Conservation (phyloP, 2,888 invertebrate species). For the Rhaphigaster nebulosa region DNA sequence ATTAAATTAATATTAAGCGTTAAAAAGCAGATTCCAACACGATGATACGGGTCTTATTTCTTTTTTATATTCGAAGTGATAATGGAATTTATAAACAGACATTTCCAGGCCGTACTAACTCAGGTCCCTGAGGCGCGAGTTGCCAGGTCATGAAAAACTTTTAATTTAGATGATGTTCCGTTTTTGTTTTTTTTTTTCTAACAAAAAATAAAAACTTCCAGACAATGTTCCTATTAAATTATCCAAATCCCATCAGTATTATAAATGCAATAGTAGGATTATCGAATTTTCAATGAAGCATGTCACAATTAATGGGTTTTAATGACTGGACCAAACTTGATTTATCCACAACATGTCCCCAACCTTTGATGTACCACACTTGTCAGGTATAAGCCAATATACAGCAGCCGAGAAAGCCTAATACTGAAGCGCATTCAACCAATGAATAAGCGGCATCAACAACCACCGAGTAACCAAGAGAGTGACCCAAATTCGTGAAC, state of each 20-base stretch:
- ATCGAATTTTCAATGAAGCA: not conserved
- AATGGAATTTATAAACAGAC: slow-evolving; percentile 42
- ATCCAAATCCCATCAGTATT: not conserved
- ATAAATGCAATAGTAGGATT: not conserved
- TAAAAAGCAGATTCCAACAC: not conserved
- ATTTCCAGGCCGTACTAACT: not conserved
- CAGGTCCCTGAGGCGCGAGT: not conserved
- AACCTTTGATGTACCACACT: not conserved
- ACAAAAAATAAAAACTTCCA: not conserved
- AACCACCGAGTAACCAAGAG: not conserved
- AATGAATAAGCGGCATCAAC: not conserved
- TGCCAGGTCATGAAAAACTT: slow-evolving; percentile 4
- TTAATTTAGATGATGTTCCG: slow-evolving; percentile 12
- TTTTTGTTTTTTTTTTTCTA: not conserved
- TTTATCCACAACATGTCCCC: not conserved
- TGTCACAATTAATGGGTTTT: not conserved
- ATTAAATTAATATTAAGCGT: not conserved
- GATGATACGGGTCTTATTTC: too few relatives aligned
- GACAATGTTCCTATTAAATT: not conserved
- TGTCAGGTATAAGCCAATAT: not conserved
- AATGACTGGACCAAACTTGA: not conserved
- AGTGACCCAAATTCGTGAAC: not conserved
- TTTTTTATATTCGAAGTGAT: not conserved
- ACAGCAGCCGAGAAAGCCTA: not conserved
- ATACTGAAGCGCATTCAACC: not conserved